Evolutionary conservation across 2,888 invertebrate species (phyloP).

Genomic region (Torymus texanus): DNA sequence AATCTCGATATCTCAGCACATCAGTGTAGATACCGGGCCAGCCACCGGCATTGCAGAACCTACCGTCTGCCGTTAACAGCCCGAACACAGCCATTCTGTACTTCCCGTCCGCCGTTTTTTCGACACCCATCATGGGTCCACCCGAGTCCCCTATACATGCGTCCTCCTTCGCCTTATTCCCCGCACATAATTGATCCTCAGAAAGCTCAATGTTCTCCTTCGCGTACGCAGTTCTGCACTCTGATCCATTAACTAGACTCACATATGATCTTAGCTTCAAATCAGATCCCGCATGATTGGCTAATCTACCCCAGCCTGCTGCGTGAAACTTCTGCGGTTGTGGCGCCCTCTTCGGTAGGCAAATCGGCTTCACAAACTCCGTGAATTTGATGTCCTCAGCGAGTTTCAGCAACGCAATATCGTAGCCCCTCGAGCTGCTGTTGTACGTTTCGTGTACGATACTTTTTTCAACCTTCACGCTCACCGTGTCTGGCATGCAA

Average conservation of each 20-base stretch:
- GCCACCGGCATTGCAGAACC: constrained; percentile 31
- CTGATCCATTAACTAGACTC: neutral
- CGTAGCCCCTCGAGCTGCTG: neutral
- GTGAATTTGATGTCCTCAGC: neutral
- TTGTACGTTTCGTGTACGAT: constrained; percentile 29
- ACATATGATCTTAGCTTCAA: constrained; percentile 24
- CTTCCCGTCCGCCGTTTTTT: constrained; percentile 73
- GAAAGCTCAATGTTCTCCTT: neutral
- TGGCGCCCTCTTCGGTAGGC: constrained; percentile 21
- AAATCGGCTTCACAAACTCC: constrained; percentile 23
- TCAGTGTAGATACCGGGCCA: constrained; percentile 39
- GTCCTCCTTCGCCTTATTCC: neutral
- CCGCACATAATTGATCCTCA: constrained; percentile 48
- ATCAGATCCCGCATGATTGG: neutral
- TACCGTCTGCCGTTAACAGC: constrained; percentile 35
- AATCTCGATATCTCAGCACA: constrained; percentile 25
- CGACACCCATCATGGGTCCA: constrained; percentile 77
- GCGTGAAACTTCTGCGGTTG: constrained; percentile 29
- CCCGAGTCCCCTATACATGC: constrained; percentile 68
- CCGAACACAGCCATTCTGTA: constrained; percentile 40
- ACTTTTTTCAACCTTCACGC: neutral
- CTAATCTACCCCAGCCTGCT: constrained; percentile 50
- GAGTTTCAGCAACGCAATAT: constrained; percentile 28
- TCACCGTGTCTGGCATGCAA: constrained; percentile 12
- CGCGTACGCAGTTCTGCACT: neutral